Percentiles rank a stretch among this genome's conserved stretches.
Conservation (phyloP, 2,113 vertebrate species). For the Phycodurus eques region DNA sequence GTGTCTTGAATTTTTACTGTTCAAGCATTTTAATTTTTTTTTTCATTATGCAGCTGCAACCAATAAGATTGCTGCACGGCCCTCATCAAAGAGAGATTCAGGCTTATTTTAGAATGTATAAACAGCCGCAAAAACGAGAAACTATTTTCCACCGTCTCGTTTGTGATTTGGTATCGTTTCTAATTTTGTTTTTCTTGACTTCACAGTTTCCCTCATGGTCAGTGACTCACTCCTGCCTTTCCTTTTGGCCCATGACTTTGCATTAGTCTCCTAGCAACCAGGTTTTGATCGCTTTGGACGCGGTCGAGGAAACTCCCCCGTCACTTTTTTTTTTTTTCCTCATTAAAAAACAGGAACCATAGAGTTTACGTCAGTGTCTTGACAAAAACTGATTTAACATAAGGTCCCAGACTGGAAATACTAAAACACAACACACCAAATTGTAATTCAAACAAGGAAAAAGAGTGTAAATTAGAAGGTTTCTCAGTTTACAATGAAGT, state of each 20-base stretch:
- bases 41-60: neutral
- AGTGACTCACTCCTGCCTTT: slow-evolving; percentile 54
- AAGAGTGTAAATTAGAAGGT: neutral
- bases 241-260: slow-evolving; percentile 43
- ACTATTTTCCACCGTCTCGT: neutral
- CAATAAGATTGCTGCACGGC: neutral
- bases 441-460: neutral
- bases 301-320: slow-evolving; percentile 40
- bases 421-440: neutral
- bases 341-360: slow-evolving; percentile 55
- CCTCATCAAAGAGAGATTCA: neutral
- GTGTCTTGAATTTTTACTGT: slow-evolving; percentile 6
- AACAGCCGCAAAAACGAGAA: neutral
- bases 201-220: slow-evolving; percentile 4
- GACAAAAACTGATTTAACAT: neutral
- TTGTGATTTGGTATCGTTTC: slow-evolving; percentile 3
- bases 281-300: slow-evolving; percentile 40
- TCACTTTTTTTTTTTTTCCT: slow-evolving; percentile 23
- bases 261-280: slow-evolving; percentile 62
- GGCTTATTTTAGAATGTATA: neutral
- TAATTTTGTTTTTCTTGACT: slow-evolving; percentile 11
- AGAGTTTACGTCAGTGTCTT: slow-evolving; percentile 9
- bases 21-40: neutral
- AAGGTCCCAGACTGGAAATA: neutral
- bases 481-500: too few species aligned